Base-by-base conservation (phyloP, 2,888 invertebrate species). In the Agonopterix subpropinquella region DNA sequence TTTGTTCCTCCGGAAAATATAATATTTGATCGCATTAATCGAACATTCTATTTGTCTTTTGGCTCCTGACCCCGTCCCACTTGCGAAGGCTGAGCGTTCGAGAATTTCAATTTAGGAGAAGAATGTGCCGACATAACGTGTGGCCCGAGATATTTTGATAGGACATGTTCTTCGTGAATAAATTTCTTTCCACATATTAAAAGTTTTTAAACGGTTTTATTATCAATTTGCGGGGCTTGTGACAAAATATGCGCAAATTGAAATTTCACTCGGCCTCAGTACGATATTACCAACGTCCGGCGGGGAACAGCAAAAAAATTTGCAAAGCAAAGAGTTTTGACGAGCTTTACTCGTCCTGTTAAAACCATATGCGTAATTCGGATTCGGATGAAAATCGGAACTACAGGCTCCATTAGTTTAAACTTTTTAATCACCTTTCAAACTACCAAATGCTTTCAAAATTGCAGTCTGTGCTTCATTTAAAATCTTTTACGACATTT, bases 41-140 rank as follows among this genome's bases (percentile, higher is more conserved):
- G 86, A 85, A 85, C 78, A 78, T 82, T 53, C 53, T 53, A 53
- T 85, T 87, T 85, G 86, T 87, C 87, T 86, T 86, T 81, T 77
- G 79, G 80, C 80, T 80, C 75, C 65, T 77, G 81, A 81, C 80
- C 82, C 80, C 78, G 70, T 79, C 84, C 80, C 75, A 71, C 70
- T 70, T 64, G 67, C 71, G 77, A 74, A 77, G 79, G 83, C 80
- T 79, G 78, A 80, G 78, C 81, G 84, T 80, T 81, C 80, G 83
- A 88, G 89, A 89, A 89, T 89, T 89, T 88, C 89, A 89, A 89
- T 89, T 89, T 89, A 87, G 80, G 87, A 88, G 89, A 89, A 89
- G 89, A 89, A 89, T 89, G 89, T 80, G 89, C 83, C 88, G 81
- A 87, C 88, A 86, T 85, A 88, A 86, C 87, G 86, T 86, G 87